Percentiles rank a stretch among this genome's conserved stretches.
These are phyloP conservation scores for Podarcis siculus DNA, from an alignment of 2,797 vertebrate species.

Conservation along the genomic window DNA sequence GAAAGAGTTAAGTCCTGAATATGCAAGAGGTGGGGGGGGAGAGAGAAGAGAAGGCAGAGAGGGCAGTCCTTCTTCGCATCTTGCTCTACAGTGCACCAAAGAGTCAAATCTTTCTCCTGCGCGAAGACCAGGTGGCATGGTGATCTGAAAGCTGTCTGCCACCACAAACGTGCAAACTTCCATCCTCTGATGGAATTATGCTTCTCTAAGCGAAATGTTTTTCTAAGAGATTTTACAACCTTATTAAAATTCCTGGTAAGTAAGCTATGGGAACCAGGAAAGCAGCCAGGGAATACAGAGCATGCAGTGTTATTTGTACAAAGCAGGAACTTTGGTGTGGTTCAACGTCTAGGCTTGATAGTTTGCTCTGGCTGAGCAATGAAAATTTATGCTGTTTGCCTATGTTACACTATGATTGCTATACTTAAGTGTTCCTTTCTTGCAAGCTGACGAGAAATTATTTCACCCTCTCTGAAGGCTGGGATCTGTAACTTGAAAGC, in stretches of 20 bases:
- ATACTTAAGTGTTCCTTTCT: slow-evolving; percentile 8
- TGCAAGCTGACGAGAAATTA: slow-evolving; percentile 9
- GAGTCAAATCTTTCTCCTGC: background rate
- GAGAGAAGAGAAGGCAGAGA: too few relatives aligned
- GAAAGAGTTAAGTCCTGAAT: background rate
- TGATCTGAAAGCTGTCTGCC: background rate
- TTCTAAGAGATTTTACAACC: slow-evolving; percentile 11
- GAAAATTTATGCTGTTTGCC: background rate
- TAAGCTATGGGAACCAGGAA: slow-evolving; percentile 8
- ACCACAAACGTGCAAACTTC: slow-evolving; percentile 6
- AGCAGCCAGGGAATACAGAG: slow-evolving; percentile 54
- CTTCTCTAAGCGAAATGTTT: slow-evolving; percentile 10
- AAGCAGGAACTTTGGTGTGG: slow-evolving; percentile 4
- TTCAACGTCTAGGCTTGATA: background rate
- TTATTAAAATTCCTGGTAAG: background rate
- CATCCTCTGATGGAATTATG: slow-evolving; percentile 1
- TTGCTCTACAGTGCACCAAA: background rate
- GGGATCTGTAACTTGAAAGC: background rate
- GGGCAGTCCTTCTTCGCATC: background rate
- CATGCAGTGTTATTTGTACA: slow-evolving; percentile 56
- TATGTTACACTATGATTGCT: background rate
- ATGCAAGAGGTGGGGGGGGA: background rate
- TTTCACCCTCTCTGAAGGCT: background rate
- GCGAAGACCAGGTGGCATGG: background rate
- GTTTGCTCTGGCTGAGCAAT: background rate